Percentiles rank a stretch among this genome's conserved stretches.
Evolutionary conservation across 35 echinoderm and acorn worm species (phyloP).

Genomic region (Anneissia japonica): DNA sequence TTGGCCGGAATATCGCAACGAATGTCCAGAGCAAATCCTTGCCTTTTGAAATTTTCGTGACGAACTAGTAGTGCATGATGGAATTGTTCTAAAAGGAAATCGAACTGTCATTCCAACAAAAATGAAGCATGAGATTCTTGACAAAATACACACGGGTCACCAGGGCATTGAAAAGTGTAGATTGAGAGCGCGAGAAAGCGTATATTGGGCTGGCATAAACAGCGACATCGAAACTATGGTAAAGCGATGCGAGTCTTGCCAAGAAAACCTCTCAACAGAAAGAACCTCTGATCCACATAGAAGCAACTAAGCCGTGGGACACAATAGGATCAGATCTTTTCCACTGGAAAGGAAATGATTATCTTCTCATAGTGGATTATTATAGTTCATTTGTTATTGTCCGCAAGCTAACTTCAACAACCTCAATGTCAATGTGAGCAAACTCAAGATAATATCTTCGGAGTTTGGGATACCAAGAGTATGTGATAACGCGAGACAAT

Average conservation of each 20-base stretch:
- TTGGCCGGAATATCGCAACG: conserved; percentile 1
- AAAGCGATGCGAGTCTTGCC: conserved; percentile 8
- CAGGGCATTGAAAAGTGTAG: conserved; percentile 28
- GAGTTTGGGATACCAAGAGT: background rate
- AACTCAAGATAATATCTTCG: background rate
- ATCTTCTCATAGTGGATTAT: background rate
- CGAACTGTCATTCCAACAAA: conserved; percentile 5
- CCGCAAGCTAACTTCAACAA: background rate
- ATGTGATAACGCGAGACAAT: background rate
- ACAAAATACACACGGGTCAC: conserved; percentile 18
- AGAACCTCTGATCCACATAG: conserved; percentile 7
- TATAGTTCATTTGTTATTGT: background rate
- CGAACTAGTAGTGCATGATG: background rate
- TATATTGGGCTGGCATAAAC: conserved; percentile 27
- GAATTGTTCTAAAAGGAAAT: background rate
- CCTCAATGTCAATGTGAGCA: background rate
- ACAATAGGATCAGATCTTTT: background rate
- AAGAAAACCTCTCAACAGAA: background rate
- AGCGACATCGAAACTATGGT: conserved; percentile 16
- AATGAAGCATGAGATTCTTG: background rate
- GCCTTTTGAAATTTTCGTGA: background rate
- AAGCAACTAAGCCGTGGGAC: background rate
- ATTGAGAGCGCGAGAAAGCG: background rate
- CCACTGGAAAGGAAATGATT: background rate
- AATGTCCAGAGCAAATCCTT: background rate